Evolutionary conservation across 2,888 invertebrate species (phyloP), one percentile per base, ranked within the genome.

Genomic region (Tricholauxania praeusta): DNA sequence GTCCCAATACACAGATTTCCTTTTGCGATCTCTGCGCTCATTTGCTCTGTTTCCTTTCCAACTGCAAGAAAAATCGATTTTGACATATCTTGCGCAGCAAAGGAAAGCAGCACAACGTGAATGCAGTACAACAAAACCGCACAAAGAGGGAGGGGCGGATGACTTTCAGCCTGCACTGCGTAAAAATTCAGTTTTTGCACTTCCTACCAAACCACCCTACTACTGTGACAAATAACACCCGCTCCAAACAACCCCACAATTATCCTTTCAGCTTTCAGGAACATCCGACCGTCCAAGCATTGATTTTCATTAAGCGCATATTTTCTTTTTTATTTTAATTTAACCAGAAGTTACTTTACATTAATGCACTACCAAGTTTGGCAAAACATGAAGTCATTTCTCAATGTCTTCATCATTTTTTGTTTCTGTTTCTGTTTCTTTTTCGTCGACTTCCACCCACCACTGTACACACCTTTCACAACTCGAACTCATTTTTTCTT

Each of bases 381-480:
- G 75, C 53, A 57, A 72, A 55, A 68, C 55, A 77, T 74, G 65
- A 76, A 70, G 63, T 62, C 70, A 70, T 53, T 63, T 69, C 67
- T 69, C 67, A 53, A 52, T 66, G 74, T 22, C 52, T 19, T 52
- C 57, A 12, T 22, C 28, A n/a, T 32, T 76, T 78, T 76, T 76
- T 76, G 73, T 76, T 78, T 79, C 78, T 76, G 73, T 76, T 78
- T 79, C 78, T 79, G 77, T 73, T 79, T 78, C 78, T 78, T 78
- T 78, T 82, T 78, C 81, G 72, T 78, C 76, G 78, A 78, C 79
- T 72, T 76, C 73, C 76, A 71, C 71, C 72, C 47, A 53, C 28
- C 74, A 65, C 57, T 67, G 78, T 81, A 85, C 85, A 82, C 84
- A 84, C 84, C 84, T 84, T 84, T 84, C 84, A 82, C 85, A 84